These are phyloP conservation scores for Theretra japonica DNA, from an alignment of 2,888 invertebrate species.

Conservation along the genomic window DNA sequence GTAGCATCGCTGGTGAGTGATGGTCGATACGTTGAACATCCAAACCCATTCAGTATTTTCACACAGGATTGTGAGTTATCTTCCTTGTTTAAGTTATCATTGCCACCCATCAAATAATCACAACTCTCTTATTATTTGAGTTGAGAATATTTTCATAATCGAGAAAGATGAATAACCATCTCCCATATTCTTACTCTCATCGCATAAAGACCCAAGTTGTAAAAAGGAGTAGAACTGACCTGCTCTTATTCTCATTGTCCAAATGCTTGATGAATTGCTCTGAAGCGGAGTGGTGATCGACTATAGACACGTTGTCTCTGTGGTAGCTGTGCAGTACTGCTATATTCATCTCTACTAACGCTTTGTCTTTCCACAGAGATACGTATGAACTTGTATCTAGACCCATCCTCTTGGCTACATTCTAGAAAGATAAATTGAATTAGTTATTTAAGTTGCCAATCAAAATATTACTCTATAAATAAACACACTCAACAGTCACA, in stretches of 20 bases:
- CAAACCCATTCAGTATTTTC: no score
- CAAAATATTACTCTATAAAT: no score
- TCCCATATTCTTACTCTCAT: not conserved
- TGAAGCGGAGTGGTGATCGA: slow-evolving; percentile 97
- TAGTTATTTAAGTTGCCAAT: not conserved
- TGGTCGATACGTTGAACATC: no score
- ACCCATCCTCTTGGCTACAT: slow-evolving; percentile 92
- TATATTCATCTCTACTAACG: slow-evolving; percentile 94
- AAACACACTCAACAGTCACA: no score
- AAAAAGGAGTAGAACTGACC: slow-evolving; percentile 68
- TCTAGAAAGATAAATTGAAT: slow-evolving; percentile 47
- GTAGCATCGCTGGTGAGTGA: no score
- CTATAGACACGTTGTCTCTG: slow-evolving; percentile 93
- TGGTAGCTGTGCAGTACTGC: slow-evolving; percentile 96
- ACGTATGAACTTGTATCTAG: slow-evolving; percentile 93
- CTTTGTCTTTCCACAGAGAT: slow-evolving; percentile 96
- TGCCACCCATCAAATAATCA: no score
- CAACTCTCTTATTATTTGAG: no score
- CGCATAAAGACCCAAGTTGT: not conserved
- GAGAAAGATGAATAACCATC: no score
- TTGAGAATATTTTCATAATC: no score
- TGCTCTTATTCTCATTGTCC: slow-evolving; percentile 92
- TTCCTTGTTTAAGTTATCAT: no score
- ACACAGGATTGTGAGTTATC: no score
- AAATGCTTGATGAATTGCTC: slow-evolving; percentile 98